phyloP scores from a whole-genome alignment of 2,797 vertebrate genomes.

The Meriones psammophilus region DNA sequence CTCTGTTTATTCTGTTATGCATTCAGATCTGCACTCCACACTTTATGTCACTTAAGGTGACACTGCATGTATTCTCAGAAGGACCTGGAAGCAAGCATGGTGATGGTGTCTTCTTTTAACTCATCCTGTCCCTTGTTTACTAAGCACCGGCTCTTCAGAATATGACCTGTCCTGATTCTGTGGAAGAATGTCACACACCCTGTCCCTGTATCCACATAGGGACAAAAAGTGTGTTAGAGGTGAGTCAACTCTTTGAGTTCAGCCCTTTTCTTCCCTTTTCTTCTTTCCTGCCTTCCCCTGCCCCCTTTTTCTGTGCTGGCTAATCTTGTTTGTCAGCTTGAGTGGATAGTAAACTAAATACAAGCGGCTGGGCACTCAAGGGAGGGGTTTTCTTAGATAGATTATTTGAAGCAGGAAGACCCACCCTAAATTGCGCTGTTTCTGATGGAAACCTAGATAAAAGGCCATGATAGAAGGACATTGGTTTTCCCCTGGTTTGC shows the following conservation, averaged over 20 bases:
- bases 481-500: background rate
- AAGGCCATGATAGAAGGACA: background rate
- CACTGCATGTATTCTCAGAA: background rate
- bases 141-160: background rate
- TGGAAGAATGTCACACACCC: no score
- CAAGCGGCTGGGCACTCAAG: no score
- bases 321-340: background rate
- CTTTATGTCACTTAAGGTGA: background rate
- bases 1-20: background rate
- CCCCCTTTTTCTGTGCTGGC: background rate
- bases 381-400: background rate
- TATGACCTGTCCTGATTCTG: background rate
- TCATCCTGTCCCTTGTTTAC: background rate
- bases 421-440: background rate
- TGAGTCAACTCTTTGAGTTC: background rate
- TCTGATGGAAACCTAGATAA: background rate
- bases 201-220: background rate
- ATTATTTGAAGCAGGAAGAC: background rate
- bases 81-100: background rate
- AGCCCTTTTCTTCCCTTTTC: no score
- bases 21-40: background rate
- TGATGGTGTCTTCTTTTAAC: background rate
- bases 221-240: background rate
- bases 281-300: background rate
- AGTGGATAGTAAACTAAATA: background rate